Conservation (phyloP, 2,797 vertebrate genomes). For the Gallinago stenura region DNA sequence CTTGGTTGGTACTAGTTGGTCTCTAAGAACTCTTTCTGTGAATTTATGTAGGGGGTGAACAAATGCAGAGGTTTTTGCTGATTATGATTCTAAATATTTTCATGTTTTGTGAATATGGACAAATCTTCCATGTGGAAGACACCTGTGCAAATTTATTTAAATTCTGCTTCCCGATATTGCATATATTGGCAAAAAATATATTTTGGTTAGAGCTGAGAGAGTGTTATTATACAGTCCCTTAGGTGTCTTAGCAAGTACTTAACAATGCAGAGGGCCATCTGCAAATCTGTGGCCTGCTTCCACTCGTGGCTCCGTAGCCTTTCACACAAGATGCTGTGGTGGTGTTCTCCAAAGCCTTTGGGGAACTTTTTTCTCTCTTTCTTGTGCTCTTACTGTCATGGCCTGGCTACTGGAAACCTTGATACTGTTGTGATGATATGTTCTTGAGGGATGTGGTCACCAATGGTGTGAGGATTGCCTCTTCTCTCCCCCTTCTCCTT, state of each 20-base stretch:
- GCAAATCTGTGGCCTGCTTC: neutral
- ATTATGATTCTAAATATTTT: neutral
- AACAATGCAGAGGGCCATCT: neutral
- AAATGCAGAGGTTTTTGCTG: neutral
- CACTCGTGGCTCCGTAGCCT: neutral
- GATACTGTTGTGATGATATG: neutral
- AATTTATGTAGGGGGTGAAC: neutral
- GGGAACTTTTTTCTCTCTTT: neutral
- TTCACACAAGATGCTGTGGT: neutral
- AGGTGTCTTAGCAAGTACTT: neutral
- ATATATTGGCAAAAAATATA: slow-evolving; percentile 54
- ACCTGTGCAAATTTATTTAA: neutral
- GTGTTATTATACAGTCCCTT: neutral
- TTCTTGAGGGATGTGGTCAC: neutral
- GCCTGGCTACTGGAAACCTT: neutral
- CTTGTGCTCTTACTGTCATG: neutral
- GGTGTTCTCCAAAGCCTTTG: neutral
- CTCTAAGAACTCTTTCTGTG: neutral
- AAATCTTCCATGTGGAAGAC: neutral
- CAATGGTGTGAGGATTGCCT: neutral
- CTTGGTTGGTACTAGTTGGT: neutral
- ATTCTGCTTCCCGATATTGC: neutral
- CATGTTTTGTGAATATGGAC: neutral
- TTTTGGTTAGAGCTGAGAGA: slow-evolving; percentile 74
- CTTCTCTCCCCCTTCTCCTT: neutral